Conservation (phyloP, 2,888 invertebrate species). For the Pyrochroa serraticornis region DNA sequence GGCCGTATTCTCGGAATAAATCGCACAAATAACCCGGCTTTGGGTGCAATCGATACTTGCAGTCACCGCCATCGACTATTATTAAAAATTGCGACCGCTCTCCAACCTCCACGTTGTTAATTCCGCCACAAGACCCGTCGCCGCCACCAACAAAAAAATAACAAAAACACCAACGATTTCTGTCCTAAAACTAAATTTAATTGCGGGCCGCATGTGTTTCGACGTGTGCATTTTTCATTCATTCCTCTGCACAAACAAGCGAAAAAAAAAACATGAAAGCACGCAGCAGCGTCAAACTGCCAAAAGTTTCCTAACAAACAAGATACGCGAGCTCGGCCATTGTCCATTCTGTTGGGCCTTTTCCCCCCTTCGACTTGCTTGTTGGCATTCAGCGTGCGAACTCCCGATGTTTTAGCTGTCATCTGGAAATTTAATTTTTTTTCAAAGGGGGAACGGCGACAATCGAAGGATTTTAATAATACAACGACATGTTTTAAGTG, state of each 20-base stretch:
- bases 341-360: slow-evolving; percentile 41
- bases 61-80: slow-evolving; percentile 50
- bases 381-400: slow-evolving; percentile 48
- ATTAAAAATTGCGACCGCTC: slow-evolving; percentile 53
- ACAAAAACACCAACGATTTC: neutral
- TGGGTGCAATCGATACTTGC: slow-evolving; percentile 48
- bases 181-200: slow-evolving; percentile 31
- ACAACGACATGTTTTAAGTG: slow-evolving; percentile 48
- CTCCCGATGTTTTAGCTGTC: slow-evolving; percentile 45
- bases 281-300: slow-evolving; percentile 53
- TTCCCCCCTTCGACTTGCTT: slow-evolving; percentile 37
- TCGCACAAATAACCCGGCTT: slow-evolving; percentile 51
- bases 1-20: slow-evolving; percentile 56
- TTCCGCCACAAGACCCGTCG: slow-evolving; percentile 21
- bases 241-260: slow-evolving; percentile 23
- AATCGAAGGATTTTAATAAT: slow-evolving; percentile 46
- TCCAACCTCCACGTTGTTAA: slow-evolving; percentile 45
- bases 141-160: neutral
- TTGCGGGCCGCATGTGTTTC: slow-evolving; percentile 45
- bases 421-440: slow-evolving; percentile 49
- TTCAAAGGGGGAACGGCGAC: slow-evolving; percentile 7
- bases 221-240: slow-evolving; percentile 45
- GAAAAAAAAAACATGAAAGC: slow-evolving; percentile 44
- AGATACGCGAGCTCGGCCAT: slow-evolving; percentile 48
- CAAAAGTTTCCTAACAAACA: slow-evolving; percentile 56